phyloP scores from a whole-genome alignment of 2,113 vertebrate genomes.

The Zosterops pallidus region DNA sequence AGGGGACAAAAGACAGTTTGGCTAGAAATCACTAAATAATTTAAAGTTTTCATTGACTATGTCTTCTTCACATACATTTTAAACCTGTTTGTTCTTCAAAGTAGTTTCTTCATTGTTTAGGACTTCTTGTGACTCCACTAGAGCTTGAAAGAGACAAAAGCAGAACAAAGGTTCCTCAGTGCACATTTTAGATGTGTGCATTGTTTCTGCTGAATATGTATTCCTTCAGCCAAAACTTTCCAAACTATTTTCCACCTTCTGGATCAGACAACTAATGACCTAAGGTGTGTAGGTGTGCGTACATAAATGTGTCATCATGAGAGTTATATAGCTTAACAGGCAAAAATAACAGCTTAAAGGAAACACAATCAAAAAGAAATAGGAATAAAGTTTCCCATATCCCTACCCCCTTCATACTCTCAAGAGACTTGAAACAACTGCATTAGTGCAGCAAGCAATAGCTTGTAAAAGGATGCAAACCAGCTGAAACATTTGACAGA shows the following conservation, averaged over 20 bases:
- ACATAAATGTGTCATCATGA: not conserved
- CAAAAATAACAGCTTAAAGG: slow-evolving; percentile 34
- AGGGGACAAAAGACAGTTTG: not conserved
- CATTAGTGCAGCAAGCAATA: slow-evolving; percentile 78
- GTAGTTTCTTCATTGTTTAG: not conserved
- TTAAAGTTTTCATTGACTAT: not conserved
- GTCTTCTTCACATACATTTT: not conserved
- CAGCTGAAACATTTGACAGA: slow-evolving; percentile 81
- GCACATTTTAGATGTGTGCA: not conserved
- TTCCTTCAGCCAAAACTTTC: slow-evolving; percentile 6
- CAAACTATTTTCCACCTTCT: slow-evolving; percentile 17
- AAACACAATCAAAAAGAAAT: slow-evolving; percentile 20
- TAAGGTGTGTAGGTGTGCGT: not conserved
- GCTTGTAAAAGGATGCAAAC: slow-evolving; percentile 81
- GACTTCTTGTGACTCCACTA: not conserved
- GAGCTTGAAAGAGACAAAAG: not conserved
- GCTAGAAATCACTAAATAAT: not conserved
- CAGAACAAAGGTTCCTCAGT: slow-evolving; percentile 32
- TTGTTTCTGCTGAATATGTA: not conserved
- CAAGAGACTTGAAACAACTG: slow-evolving; percentile 68
- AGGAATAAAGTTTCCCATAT: slow-evolving; percentile 22
- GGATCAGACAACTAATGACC: slow-evolving; percentile 22
- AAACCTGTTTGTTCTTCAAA: not conserved
- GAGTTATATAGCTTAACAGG: not conserved
- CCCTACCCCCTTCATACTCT: not conserved